Evolutionary conservation across 2,797 vertebrate species (phyloP), one percentile per base, ranked within the genome.

Genomic region (Sebastes diaconus): DNA sequence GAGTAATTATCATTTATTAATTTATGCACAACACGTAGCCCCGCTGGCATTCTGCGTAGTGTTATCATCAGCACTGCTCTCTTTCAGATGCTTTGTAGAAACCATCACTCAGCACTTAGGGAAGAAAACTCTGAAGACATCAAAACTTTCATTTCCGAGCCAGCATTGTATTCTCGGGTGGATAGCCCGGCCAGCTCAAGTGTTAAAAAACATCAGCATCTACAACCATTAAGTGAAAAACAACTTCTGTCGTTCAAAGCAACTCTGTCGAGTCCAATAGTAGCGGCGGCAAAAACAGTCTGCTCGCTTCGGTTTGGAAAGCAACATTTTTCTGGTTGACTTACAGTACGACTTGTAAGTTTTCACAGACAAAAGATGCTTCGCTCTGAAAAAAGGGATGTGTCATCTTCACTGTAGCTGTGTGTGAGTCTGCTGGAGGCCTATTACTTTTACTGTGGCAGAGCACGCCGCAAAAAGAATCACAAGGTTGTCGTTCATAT

Each of bases 1-100:
- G 52, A 64, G 36, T 84, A 72, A 87, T 92, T 84, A 89, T 86
- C 79, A 77, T 80, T 79, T 80, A 84, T 90, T 88, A 81, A 85
- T 88, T 81, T 74, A 73, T 84, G 65, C 81, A 55, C 69, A 50
- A 80, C 76, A 65, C 50, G 69, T 66, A 60, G 79, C 74, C 71
- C 68, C 16, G 64, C 81, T 65, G 76, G 80, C 54, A 32, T 64
- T 65, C 16, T 78, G 54, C 52, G 29, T 39, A 11, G 4, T 29
- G 59, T 74, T 69, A 42, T 85, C 66, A 80, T 75, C 78, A 80
- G 65, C 30, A 4, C n/a, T 32, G 65, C 66, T 72, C 75, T 39
- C 73, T 42, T 52, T 80, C 60, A 79, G n/a, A 73, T 2, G 59
- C 63, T 70, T 57, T 10, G 58, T 42, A 67, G 46, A 75, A 84